Base-by-base conservation (phyloP, 2,888 invertebrate species). In the Hyalella azteca region DNA sequence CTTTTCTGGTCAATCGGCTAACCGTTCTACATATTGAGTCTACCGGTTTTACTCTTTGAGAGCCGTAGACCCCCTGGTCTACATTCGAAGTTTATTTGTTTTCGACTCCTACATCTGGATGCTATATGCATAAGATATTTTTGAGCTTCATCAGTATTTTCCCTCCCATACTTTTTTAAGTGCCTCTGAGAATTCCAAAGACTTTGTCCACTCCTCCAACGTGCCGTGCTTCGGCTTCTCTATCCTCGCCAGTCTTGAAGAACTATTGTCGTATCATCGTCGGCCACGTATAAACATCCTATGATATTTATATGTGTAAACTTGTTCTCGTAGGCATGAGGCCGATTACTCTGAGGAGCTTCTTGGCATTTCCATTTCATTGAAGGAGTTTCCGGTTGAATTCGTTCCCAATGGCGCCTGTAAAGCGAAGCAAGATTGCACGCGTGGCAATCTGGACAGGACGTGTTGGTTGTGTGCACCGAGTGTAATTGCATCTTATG, bases 331-430 rank as follows among this genome's bases (percentile, higher is more conserved):
- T 66, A n/a, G n/a, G 66, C 66, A 36, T 66, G 36, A 32, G 66
- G 66, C 36, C 66, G 66, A 66, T 66, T 66, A 66, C 66, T 66
- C 66, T 66, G 66, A 66, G 36, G 66, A 66, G 66, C 66, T 36
- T 66, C 66, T 66, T 66, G 66, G 66, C 66, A 66, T 66, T 66
- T 66, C 66, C 66, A 66, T 66, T 66, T 66, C 66, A 66, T 66
- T 66, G 66, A 36, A 36, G 66, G 36, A 66, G 66, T 66, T 66
- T 66, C 66, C 66, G 66, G 36, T 66, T 66, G 66, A 66, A 66
- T 66, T 66, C 66, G 66, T 66, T 66, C 36, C 36, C 66, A 36
- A 66, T 66, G 36, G 66, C 36, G 36, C 36, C 29, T 32, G 36
- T 36, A 66, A 66, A 36, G 36, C 36, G 66, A 36, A 66, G 36